Evolutionary conservation across 1,140 invertebrate genomes (phyloP).

Genomic region (Megalopta genalis): DNA sequence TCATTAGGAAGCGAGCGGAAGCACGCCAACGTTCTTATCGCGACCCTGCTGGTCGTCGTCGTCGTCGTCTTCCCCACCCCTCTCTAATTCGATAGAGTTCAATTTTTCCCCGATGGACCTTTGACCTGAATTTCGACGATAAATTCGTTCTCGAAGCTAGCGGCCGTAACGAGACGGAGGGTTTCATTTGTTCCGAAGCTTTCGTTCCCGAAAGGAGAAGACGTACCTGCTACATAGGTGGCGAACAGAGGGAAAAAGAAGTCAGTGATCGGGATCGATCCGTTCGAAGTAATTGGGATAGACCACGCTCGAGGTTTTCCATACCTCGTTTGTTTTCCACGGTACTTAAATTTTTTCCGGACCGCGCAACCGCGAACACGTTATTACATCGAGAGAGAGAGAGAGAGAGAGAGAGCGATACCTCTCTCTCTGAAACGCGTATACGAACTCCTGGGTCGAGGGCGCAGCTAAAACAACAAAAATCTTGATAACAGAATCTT

Average conservation of each 20-base stretch:
- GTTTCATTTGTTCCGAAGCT: constrained; percentile 40
- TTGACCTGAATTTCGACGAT: constrained; percentile 41
- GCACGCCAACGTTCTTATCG: constrained; percentile 31
- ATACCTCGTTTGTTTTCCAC: not conserved
- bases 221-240: not conserved
- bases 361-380: too few species aligned
- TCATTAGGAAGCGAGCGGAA: constrained; percentile 13
- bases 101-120: constrained; percentile 30
- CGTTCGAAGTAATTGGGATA: not conserved
- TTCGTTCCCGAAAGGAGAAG: not conserved
- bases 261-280: constrained; percentile 5
- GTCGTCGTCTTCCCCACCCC: not conserved
- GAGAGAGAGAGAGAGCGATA: too few species aligned
- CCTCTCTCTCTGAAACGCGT: too few species aligned
- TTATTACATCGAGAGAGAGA: too few species aligned
- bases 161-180: constrained; percentile 15
- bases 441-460: not conserved
- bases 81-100: constrained; percentile 38
- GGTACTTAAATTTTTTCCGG: too few species aligned
- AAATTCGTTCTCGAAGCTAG: constrained; percentile 21
- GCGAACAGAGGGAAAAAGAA: not conserved
- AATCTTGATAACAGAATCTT: not conserved
- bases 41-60: too few species aligned
- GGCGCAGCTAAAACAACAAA: not conserved
- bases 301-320: constrained; percentile 7